phyloP scores from a whole-genome alignment of 1,140 invertebrate genomes.

The Samia ricini region DNA sequence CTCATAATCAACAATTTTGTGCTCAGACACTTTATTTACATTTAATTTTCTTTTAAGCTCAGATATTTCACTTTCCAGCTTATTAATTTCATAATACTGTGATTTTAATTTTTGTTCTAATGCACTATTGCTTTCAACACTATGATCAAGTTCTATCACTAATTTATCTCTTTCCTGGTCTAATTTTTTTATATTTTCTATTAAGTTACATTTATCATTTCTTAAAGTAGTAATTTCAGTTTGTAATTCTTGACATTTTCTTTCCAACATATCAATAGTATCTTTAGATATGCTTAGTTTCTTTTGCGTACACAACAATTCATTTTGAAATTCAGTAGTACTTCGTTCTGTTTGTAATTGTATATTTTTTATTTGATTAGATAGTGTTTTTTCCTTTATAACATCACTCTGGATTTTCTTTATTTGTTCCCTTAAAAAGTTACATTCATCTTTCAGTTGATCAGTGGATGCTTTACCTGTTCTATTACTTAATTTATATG shows the following conservation, averaged over 20 bases:
- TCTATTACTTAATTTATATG: slow-evolving; percentile 64
- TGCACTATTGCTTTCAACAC: slow-evolving; percentile 76
- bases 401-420: slow-evolving; percentile 67
- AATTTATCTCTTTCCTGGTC: slow-evolving; percentile 81
- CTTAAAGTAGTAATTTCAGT: slow-evolving; percentile 77
- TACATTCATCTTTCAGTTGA: slow-evolving; percentile 66
- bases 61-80: slow-evolving; percentile 63
- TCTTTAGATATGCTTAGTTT: slow-evolving; percentile 78
- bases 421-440: slow-evolving; percentile 66
- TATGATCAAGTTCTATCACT: slow-evolving; percentile 79
- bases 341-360: slow-evolving; percentile 81
- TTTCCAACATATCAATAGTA: slow-evolving; percentile 76
- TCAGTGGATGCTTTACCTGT: slow-evolving; percentile 61
- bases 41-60: slow-evolving; percentile 67
- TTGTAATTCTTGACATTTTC: slow-evolving; percentile 77
- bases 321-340: slow-evolving; percentile 77
- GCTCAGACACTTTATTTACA: slow-evolving; percentile 69
- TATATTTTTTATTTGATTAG: slow-evolving; percentile 78
- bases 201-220: slow-evolving; percentile 78
- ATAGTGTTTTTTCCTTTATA: slow-evolving; percentile 68
- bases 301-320: slow-evolving; percentile 76
- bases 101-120: slow-evolving; percentile 78
- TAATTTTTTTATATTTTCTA: slow-evolving; percentile 75
- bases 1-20: slow-evolving; percentile 78
- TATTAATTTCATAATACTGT: slow-evolving; percentile 67